Conservation (phyloP, 2,113 vertebrate genomes). For the Brachypodius melanocephalos region DNA sequence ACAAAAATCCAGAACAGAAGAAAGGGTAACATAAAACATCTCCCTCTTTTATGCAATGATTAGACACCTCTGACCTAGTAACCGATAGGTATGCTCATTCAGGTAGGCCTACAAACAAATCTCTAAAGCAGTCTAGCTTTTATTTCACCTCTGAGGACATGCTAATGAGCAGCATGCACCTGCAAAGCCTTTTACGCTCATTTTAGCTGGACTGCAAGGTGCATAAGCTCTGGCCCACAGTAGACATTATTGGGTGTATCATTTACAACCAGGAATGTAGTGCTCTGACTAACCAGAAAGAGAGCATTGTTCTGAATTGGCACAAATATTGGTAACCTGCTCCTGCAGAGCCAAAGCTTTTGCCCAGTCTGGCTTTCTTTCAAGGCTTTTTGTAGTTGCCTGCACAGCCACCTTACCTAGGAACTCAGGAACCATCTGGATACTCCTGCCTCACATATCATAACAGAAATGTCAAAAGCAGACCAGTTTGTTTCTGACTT, state of each 20-base stretch:
- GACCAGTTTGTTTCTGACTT: neutral
- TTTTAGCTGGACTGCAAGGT: neutral
- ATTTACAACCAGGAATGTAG: neutral
- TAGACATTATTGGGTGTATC: neutral
- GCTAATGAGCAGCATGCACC: neutral
- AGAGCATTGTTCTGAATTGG: neutral
- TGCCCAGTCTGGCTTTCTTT: slow-evolving; percentile 10
- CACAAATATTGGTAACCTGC: slow-evolving; percentile 6
- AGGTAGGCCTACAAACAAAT: neutral
- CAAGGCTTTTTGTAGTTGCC: neutral
- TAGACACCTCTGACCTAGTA: neutral
- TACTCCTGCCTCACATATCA: neutral
- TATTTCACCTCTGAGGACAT: neutral
- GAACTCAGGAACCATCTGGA: neutral
- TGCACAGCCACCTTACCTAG: neutral
- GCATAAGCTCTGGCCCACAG: neutral
- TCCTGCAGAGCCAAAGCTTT: neutral
- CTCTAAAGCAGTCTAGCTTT: neutral
- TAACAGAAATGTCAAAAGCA: neutral
- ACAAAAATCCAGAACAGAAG: neutral
- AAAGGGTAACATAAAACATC: neutral
- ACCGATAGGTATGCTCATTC: neutral
- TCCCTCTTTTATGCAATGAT: neutral
- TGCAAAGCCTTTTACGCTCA: neutral
- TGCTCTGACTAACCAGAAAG: neutral